Evolutionary conservation across 2,888 invertebrate genomes (phyloP).

Genomic region (Orthonevra nobilis): DNA sequence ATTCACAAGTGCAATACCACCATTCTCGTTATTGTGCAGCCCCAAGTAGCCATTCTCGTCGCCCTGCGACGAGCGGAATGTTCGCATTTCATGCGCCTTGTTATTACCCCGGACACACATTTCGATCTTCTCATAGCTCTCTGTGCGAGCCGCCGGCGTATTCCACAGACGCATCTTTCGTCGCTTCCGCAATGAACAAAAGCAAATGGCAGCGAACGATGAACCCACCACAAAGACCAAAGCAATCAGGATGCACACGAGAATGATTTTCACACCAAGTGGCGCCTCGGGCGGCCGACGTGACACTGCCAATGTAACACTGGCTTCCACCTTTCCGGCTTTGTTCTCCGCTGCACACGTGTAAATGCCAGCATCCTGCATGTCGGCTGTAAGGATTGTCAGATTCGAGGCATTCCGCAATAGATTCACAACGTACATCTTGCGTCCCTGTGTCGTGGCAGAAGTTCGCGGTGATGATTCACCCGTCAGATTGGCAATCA

Average conservation of each 20-base stretch:
- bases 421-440: slow-evolving; percentile 85
- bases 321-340: slow-evolving; percentile 88
- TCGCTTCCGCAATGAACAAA: slow-evolving; percentile 82
- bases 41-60: slow-evolving; percentile 76
- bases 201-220: slow-evolving; percentile 85
- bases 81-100: slow-evolving; percentile 73
- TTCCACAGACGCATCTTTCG: slow-evolving; percentile 82
- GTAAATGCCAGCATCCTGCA: slow-evolving; percentile 89
- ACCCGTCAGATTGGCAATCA: slow-evolving; percentile 84
- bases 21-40: slow-evolving; percentile 71
- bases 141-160: slow-evolving; percentile 81
- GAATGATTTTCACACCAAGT: slow-evolving; percentile 83
- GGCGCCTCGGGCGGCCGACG: slow-evolving; percentile 84
- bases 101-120: slow-evolving; percentile 82
- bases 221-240: slow-evolving; percentile 85
- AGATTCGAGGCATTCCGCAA: slow-evolving; percentile 86
- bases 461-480: slow-evolving; percentile 76
- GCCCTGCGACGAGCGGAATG: slow-evolving; percentile 48
- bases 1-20: slow-evolving; percentile 79
- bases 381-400: slow-evolving; percentile 86
- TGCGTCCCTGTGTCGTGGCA: slow-evolving; percentile 81
- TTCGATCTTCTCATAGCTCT: slow-evolving; percentile 90
- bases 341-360: slow-evolving; percentile 90
- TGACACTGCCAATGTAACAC: slow-evolving; percentile 86
- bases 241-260: slow-evolving; percentile 87